These are phyloP conservation scores for Podarcis siculus DNA, from an alignment of 2,797 vertebrate species.

Conservation along the genomic window DNA sequence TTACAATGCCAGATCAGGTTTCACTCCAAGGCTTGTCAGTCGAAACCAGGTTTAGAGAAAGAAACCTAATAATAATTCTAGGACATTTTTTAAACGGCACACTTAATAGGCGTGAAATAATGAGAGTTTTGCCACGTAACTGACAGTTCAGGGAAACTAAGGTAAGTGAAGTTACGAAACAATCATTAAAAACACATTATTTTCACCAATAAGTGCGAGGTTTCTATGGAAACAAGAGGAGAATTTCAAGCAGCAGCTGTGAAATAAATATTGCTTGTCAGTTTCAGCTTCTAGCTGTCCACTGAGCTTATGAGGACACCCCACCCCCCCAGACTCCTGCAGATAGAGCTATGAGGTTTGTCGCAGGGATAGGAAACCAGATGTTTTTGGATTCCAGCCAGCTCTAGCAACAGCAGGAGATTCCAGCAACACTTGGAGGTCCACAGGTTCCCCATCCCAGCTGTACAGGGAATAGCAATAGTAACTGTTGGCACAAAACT, in stretches of 20 bases:
- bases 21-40: not conserved
- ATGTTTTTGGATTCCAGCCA: not conserved
- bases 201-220: conserved; percentile 34
- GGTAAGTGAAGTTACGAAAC: conserved; percentile 43
- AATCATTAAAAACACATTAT: conserved; percentile 48
- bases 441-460: not conserved
- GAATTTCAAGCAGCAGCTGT: conserved; percentile 36
- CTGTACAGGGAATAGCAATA: not conserved
- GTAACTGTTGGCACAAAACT: not conserved
- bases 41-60: conserved; percentile 20
- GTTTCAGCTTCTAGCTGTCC: not conserved
- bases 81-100: conserved; percentile 15
- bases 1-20: conserved; percentile 34
- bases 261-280: not conserved
- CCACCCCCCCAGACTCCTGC: not conserved
- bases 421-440: not conserved
- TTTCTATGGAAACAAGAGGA: conserved; percentile 70
- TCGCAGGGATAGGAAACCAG: not conserved
- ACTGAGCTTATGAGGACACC: not conserved
- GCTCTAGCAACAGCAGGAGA: not conserved
- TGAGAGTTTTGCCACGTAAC: not conserved
- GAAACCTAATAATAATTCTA: conserved; percentile 38
- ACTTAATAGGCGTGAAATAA: conserved; percentile 41
- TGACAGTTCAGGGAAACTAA: conserved; percentile 33
- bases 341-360: not conserved